These are phyloP conservation scores for Amphiprion percula DNA, from an alignment of 2,113 vertebrate species.

Conservation along the genomic window DNA sequence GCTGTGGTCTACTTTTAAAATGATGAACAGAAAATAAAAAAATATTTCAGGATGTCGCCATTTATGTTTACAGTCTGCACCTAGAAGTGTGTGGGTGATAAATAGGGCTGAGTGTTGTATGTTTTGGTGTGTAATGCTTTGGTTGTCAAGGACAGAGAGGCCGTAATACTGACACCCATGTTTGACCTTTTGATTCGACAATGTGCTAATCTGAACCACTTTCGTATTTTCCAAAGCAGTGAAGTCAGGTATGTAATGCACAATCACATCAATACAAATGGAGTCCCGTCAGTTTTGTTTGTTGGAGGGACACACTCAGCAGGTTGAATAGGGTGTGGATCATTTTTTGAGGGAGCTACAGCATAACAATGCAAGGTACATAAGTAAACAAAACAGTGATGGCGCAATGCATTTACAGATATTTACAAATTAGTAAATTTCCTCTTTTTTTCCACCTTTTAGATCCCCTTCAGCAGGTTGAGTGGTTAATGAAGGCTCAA, in stretches of 20 bases:
- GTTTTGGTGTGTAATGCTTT: conserved; percentile 52
- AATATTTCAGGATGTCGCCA: background rate
- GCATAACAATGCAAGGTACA: conserved; percentile 1
- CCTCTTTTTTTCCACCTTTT: conserved; percentile 25
- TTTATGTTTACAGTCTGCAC: conserved; percentile 20
- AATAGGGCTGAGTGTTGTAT: conserved; percentile 36
- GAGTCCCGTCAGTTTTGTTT: background rate
- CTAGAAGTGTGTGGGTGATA: background rate
- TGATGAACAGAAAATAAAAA: too few relatives aligned
- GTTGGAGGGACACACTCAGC: background rate
- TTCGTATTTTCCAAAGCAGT: conserved; percentile 39
- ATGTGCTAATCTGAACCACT: conserved; percentile 21
- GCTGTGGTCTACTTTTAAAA: too few relatives aligned
- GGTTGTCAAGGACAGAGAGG: conserved; percentile 16
- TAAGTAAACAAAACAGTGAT: conserved; percentile 12
- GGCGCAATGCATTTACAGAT: background rate
- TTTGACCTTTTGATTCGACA: conserved; percentile 41
- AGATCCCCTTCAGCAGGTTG: conserved; percentile 51
- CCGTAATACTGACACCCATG: conserved; percentile 25
- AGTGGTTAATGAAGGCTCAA: conserved; percentile 67
- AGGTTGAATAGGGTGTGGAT: conserved; percentile 5
- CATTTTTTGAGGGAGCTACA: background rate
- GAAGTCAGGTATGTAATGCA: conserved; percentile 2
- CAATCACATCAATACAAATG: conserved; percentile 18
- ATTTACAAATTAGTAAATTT: conserved; percentile 19